Evolutionary conservation across 1,140 invertebrate genomes (phyloP).

Genomic region (Sarcophaga bullata): DNA sequence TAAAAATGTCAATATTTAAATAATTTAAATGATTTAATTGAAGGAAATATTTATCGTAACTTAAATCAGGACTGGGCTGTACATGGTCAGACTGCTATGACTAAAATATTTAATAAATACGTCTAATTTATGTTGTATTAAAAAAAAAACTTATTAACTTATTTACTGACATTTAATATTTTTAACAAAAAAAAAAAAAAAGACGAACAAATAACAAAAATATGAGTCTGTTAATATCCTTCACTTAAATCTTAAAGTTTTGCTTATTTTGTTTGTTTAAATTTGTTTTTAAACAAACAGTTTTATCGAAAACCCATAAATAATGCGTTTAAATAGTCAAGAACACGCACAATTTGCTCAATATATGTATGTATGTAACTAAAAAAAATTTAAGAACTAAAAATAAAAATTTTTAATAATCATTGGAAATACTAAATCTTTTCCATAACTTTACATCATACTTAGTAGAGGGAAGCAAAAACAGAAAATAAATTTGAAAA

Average conservation of each 20-base stretch:
- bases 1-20: too few species aligned
- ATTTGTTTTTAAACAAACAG: background rate
- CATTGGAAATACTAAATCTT: too few species aligned
- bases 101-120: background rate
- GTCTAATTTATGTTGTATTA: background rate
- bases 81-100: background rate
- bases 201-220: too few species aligned
- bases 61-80: background rate
- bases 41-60: background rate
- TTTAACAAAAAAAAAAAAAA: too few species aligned
- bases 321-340: constrained; percentile 7
- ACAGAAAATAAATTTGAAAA: background rate
- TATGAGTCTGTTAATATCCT: background rate
- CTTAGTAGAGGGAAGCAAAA: too few species aligned
- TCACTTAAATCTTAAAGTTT: constrained; percentile 10
- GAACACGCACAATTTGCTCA: constrained; percentile 18
- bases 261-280: background rate
- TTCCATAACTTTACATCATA: too few species aligned
- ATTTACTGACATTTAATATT: background rate
- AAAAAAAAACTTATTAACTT: background rate
- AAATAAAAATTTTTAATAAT: too few species aligned
- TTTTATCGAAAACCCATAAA: constrained; percentile 4
- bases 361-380: background rate
- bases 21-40: background rate
- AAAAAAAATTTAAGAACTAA: too few species aligned